phyloP scores from a whole-genome alignment of 2,888 invertebrate genomes.

The Drosophila buzzatii region DNA sequence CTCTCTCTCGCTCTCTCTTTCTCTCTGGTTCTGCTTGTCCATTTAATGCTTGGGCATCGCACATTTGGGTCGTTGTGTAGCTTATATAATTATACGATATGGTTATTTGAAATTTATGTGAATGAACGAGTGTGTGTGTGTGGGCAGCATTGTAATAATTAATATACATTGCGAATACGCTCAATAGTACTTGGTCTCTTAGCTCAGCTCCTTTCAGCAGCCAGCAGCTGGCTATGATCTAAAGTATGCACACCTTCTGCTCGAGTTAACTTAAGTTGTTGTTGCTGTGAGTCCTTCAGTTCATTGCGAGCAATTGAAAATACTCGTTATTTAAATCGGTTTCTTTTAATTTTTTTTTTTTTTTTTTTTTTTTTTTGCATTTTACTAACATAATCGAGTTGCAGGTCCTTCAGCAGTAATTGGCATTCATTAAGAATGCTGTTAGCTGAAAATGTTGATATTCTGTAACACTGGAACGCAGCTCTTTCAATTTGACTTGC shows the following conservation, averaged over 20 bases:
- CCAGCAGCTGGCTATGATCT: conserved; percentile 1
- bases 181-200: background rate
- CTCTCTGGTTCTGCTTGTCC: background rate
- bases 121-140: conserved; percentile 2
- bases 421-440: conserved; percentile 50
- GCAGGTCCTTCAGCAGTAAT: conserved; percentile 43
- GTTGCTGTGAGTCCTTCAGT: background rate
- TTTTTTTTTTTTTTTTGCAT: background rate
- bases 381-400: conserved; percentile 37
- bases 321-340: conserved; percentile 41
- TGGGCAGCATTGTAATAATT: conserved; percentile 24
- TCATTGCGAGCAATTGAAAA: conserved; percentile 36
- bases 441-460: conserved; percentile 18
- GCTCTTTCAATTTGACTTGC: conserved; percentile 55
- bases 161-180: conserved; percentile 52
- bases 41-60: conserved; percentile 7
- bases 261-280: background rate
- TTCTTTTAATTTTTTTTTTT: background rate
- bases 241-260: conserved; percentile 11
- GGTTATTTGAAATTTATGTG: conserved; percentile 31
- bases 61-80: conserved; percentile 33
- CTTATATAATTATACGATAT: conserved; percentile 26
- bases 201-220: conserved; percentile 10
- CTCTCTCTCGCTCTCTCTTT: background rate
- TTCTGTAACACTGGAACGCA: conserved; percentile 24